These are phyloP conservation scores for Hyla sarda DNA, from an alignment of 2,113 vertebrate species.

Conservation along the genomic window DNA sequence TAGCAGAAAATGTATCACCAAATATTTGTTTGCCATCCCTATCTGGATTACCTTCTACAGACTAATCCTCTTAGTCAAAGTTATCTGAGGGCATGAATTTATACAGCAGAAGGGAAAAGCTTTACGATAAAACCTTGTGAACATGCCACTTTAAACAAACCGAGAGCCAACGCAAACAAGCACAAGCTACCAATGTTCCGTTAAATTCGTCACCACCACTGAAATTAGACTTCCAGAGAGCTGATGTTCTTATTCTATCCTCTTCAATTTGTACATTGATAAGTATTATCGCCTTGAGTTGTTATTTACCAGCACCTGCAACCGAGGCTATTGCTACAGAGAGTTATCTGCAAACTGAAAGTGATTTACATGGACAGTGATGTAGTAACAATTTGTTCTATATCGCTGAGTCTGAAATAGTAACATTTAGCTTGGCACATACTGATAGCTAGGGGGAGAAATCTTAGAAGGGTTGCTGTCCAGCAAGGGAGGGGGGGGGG, in stretches of 20 bases:
- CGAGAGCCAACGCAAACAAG: constrained; percentile 28
- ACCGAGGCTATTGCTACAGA: constrained; percentile 33
- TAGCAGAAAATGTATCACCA: background rate
- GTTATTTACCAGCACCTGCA: constrained; percentile 51
- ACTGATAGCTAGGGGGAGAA: too few relatives aligned
- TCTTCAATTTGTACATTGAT: constrained; percentile 55
- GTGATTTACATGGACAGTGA: constrained; percentile 38
- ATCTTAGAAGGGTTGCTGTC: too few relatives aligned
- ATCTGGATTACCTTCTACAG: constrained; percentile 10
- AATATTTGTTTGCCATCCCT: constrained; percentile 13
- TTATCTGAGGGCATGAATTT: constrained; percentile 43
- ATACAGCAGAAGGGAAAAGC: background rate
- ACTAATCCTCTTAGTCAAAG: constrained; percentile 57
- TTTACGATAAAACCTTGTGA: constrained; percentile 60
- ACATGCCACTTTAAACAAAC: constrained; percentile 35
- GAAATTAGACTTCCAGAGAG: constrained; percentile 49
- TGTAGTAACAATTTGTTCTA: background rate
- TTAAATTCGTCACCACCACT: constrained; percentile 23
- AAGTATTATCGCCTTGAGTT: constrained; percentile 30
- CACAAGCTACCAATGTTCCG: constrained; percentile 10
- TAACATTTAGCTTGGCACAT: too few relatives aligned
- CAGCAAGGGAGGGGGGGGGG: too few relatives aligned
- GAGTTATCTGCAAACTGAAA: constrained; percentile 6
- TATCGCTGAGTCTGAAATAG: background rate
- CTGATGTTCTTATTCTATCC: constrained; percentile 50